These are phyloP conservation scores for Phenacoccus solenopsis DNA, from an alignment of 1,140 invertebrate genomes.

Conservation along the genomic window DNA sequence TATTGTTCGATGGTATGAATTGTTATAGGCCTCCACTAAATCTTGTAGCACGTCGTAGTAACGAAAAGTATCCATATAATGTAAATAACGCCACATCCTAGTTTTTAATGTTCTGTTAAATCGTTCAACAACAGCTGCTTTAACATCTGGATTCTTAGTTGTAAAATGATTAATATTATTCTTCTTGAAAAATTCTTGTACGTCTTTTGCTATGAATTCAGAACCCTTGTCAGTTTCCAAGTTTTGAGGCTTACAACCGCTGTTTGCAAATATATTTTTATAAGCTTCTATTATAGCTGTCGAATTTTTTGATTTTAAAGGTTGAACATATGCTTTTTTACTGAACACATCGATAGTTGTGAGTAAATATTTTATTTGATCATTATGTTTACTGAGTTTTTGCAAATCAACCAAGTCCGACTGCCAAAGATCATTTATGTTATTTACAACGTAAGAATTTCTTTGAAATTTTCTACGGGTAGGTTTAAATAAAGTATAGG, in stretches of 20 bases:
- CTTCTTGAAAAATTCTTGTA: constrained; percentile 26
- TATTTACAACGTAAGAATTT: not conserved
- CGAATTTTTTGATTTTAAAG: constrained; percentile 32
- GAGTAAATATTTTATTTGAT: constrained; percentile 32
- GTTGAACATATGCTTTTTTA: constrained; percentile 33
- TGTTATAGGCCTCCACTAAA: no score
- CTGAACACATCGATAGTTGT: constrained; percentile 35
- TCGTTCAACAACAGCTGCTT: no score
- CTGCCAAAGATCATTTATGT: constrained; percentile 24
- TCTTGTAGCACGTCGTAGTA: constrained; percentile 33
- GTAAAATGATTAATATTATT: constrained; percentile 31
- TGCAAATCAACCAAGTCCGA: constrained; percentile 26
- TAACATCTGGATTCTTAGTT: constrained; percentile 32
- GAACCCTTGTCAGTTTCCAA: constrained; percentile 25
- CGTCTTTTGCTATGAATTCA: constrained; percentile 25
- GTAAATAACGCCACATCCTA: constrained; percentile 35
- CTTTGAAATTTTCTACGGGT: not conserved
- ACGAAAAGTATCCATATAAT: constrained; percentile 30
- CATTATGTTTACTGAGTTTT: constrained; percentile 31
- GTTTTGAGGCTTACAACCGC: not conserved
- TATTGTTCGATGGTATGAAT: constrained; percentile 29
- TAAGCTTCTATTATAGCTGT: constrained; percentile 19
- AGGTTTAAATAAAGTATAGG: not conserved
- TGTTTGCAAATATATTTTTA: not conserved
- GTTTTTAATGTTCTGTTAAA: constrained; percentile 34